Evolutionary conservation across 2,888 invertebrate species (phyloP).

Genomic region (Netelia inedita): DNA sequence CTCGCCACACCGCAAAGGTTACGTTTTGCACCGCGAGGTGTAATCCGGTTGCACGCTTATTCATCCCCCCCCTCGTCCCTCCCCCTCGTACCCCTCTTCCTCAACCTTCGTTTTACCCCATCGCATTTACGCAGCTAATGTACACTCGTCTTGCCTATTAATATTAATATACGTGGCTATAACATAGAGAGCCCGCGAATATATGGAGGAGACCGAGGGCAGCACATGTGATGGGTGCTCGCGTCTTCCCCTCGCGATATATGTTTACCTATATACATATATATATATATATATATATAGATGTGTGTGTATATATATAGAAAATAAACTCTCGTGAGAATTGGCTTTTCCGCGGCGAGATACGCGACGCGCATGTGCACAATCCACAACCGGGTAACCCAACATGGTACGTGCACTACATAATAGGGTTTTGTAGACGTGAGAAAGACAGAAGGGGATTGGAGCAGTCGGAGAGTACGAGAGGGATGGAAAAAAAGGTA

Average conservation of each 20-base stretch:
- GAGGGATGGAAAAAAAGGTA: constrained; percentile 21
- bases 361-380: constrained; percentile 18
- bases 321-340: constrained; percentile 69
- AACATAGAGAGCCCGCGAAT: constrained; percentile 5
- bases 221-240: constrained; percentile 10
- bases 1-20: constrained; percentile 48
- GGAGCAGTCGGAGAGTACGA: background rate
- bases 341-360: constrained; percentile 38
- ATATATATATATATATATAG: no score
- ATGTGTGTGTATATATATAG: background rate
- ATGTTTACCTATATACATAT: no score
- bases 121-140: constrained; percentile 38
- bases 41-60: constrained; percentile 68
- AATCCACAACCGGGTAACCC: constrained; percentile 57
- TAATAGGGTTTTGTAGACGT: constrained; percentile 40
- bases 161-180: constrained; percentile 66
- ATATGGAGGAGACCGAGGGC: background rate
- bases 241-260: constrained; percentile 17
- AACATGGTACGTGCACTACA: constrained; percentile 36
- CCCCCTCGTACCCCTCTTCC: background rate
- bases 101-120: background rate
- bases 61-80: constrained; percentile 19
- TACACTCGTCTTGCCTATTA: constrained; percentile 63
- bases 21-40: constrained; percentile 42
- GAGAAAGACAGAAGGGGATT: constrained; percentile 33